A percentile compares a stretch with the other conserved stretches of the same genome.
Evolutionary conservation across 1,140 invertebrate species (phyloP).

Genomic region (Odontomachus brunneus): DNA sequence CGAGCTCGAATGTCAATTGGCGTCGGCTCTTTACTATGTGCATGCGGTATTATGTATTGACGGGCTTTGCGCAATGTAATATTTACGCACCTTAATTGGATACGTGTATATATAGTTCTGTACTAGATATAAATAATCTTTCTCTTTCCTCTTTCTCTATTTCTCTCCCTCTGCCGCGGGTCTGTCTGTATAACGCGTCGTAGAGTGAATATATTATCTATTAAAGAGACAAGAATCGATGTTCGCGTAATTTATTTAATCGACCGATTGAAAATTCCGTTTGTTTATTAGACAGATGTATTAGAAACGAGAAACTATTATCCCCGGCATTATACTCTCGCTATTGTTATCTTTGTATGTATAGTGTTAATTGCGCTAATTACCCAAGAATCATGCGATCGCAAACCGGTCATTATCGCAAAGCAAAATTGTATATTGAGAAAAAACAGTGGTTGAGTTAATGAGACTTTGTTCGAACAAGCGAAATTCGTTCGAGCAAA

Average conservation of each 20-base stretch:
- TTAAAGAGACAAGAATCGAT: conserved; percentile 14
- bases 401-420: not conserved
- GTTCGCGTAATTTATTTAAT: conserved; percentile 16
- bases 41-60: conserved; percentile 15
- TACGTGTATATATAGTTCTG: not conserved
- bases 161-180: too few relatives aligned
- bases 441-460: too few relatives aligned
- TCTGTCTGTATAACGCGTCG: not conserved
- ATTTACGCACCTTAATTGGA: conserved; percentile 27
- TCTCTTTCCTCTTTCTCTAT: too few relatives aligned
- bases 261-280: not conserved
- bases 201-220: conserved; percentile 17
- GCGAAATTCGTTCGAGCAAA: too few relatives aligned
- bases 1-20: conserved; percentile 17
- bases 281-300: not conserved
- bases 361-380: not conserved
- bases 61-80: conserved; percentile 50
- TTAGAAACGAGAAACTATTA: not conserved
- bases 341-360: not conserved
- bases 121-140: conserved; percentile 34
- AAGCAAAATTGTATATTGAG: not conserved
- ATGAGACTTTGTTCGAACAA: too few relatives aligned
- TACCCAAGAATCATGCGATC: not conserved
- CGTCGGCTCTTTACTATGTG: conserved; percentile 33
- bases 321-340: not conserved